Evolutionary conservation across 2,113 vertebrate genomes (phyloP).

Genomic region (Gallinago paraguaiae): DNA sequence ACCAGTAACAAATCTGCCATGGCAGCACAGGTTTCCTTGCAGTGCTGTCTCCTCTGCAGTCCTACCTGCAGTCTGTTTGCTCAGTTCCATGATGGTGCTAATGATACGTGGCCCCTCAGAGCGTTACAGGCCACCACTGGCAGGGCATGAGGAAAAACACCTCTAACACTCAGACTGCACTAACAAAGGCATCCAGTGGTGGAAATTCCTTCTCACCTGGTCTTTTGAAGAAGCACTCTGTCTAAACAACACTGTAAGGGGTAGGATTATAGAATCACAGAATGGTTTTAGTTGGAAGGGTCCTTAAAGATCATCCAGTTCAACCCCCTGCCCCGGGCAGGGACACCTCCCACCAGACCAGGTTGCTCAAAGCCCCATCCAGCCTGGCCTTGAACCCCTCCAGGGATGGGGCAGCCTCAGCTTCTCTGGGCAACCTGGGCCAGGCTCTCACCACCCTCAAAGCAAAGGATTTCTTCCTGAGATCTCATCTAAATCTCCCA

Average conservation of each 20-base stretch:
- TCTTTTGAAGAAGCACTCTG: background rate
- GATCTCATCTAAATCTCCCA: too few species aligned
- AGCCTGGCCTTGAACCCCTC: too few species aligned
- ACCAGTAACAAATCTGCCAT: background rate
- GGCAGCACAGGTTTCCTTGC: background rate
- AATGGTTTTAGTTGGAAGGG: too few species aligned
- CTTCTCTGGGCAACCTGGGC: too few species aligned
- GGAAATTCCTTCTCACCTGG: background rate
- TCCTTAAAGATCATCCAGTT: too few species aligned
- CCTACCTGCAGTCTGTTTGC: background rate
- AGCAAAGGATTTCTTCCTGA: too few species aligned
- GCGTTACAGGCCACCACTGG: background rate
- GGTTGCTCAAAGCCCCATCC: too few species aligned
- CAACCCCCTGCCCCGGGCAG: too few species aligned
- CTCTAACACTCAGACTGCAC: background rate
- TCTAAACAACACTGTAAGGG: background rate
- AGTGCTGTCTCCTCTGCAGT: background rate
- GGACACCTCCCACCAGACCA: too few species aligned
- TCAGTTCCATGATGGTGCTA: background rate
- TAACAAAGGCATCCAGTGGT: background rate
- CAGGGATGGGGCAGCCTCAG: too few species aligned
- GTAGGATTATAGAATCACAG: background rate
- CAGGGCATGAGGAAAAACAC: slow-evolving; percentile 24
- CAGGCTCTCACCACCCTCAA: too few species aligned
- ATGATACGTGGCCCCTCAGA: background rate